A percentile compares a stretch with the other conserved stretches of the same genome.
Evolutionary conservation across 2,888 invertebrate genomes (phyloP).

Genomic region (Oligia fasciuncula): DNA sequence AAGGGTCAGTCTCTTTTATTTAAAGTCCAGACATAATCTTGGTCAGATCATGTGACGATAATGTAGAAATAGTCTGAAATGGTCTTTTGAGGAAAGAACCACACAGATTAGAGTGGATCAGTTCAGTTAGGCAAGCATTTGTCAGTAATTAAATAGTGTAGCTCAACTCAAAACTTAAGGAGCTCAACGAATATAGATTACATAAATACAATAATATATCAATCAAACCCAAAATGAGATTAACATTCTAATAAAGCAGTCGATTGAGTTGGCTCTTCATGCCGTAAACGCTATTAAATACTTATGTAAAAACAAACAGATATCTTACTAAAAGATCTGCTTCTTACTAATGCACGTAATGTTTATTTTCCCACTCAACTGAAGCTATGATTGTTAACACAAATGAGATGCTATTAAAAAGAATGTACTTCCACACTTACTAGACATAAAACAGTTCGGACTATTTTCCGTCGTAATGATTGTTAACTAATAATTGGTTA

Average conservation of each 20-base stretch:
- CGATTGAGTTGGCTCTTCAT: conserved; percentile 47
- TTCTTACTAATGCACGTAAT: conserved; percentile 58
- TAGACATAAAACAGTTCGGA: conserved; percentile 46
- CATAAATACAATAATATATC: conserved; percentile 23
- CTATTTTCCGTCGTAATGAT: conserved; percentile 38
- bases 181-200: not conserved
- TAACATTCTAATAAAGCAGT: conserved; percentile 58
- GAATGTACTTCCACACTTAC: conserved; percentile 39
- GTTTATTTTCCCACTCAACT: conserved; percentile 65
- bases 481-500: conserved; percentile 41
- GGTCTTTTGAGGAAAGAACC: not conserved
- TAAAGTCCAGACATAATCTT: not conserved
- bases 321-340: conserved; percentile 49
- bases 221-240: conserved; percentile 33
- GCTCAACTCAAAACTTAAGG: not conserved
- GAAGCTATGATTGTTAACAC: conserved; percentile 62
- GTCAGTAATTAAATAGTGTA: not conserved
- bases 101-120: not conserved
- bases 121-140: not conserved
- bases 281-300: conserved; percentile 55
- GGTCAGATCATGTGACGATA: not conserved
- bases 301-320: conserved; percentile 61
- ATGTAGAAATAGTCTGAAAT: not conserved
- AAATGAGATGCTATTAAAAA: conserved; percentile 55
- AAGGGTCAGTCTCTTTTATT: not conserved